Percentiles rank a stretch among this genome's conserved stretches.
Conservation (phyloP, 2,113 vertebrate species). For the Upupa epops region DNA sequence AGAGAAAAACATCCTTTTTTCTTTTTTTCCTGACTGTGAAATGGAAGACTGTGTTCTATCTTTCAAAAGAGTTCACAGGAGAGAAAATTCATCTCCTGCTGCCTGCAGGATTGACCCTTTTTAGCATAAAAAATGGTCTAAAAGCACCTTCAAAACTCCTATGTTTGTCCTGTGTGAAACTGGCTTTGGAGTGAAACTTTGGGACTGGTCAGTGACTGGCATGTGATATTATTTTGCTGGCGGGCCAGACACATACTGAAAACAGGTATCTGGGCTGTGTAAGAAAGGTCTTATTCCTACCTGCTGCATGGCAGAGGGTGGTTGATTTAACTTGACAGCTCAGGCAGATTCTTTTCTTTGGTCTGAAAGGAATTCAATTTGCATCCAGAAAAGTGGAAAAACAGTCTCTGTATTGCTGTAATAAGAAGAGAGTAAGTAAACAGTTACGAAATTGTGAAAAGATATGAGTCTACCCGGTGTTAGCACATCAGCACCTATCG, state of each 20-base stretch:
- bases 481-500: background rate
- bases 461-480: background rate
- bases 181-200: background rate
- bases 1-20: background rate
- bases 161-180: background rate
- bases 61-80: background rate
- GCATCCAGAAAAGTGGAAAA: background rate
- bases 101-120: background rate
- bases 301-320: background rate
- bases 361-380: background rate
- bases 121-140: background rate
- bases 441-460: slow-evolving; percentile 29
- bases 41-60: background rate
- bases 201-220: background rate
- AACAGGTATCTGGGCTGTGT: background rate
- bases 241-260: background rate
- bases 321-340: background rate
- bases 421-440: background rate
- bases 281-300: background rate
- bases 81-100: background rate
- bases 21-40: background rate
- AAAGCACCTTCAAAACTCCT: background rate
- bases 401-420: background rate
- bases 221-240: background rate
- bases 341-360: background rate